Evolutionary conservation across 1,140 invertebrate genomes (phyloP), one percentile per base, ranked within the genome.

Genomic region (Agrilus planipennis): DNA sequence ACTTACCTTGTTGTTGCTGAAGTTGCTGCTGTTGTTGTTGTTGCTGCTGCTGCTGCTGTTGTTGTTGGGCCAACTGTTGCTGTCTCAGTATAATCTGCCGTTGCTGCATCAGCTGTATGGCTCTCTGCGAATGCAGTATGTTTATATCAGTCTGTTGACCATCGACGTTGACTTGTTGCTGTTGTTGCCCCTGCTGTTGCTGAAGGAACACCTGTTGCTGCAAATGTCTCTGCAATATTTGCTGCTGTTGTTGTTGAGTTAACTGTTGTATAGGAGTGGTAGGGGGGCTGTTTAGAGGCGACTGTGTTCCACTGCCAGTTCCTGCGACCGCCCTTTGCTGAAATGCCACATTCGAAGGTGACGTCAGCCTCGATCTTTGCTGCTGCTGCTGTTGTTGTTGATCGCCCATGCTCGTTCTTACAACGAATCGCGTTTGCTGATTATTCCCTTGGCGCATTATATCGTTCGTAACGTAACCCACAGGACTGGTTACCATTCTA

Each of bases 401-500:
- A n/a, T 39, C 36, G 16, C 38, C 28, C 14, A 55, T 21, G 9
- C 51, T 50, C 22, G 53, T 54, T 17, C 59, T 39, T n/a, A n/a
- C n/a, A 10, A 57, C 49, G 41, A 64, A 64, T 14, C 61, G 38
- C 0, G 65, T 58, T 46, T 68, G 65, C 35, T 48, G 46, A 58
- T 64, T n/a, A n/a, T n/a, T n/a, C 44, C 46, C 47, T 20, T 51
- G 58, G 30, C 69, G 57, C 0, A 53, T 45, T n/a, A n/a, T n/a
- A n/a, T n/a, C n/a, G 25, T 72, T 68, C 1, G 52, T 46, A 1
- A 55, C 49, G 32, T 71, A 70, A 7, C 64, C 59, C 3, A 69
- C 67, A 10, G 71, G 71, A 61, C 69, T 72, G 0, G 71, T 72
- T 1, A 67, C 62, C 3, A 71, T 53, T 41, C 71, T 51, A 23